phyloP scores from a whole-genome alignment of 2,113 vertebrate species.

The Acanthochromis polyacanthus region DNA sequence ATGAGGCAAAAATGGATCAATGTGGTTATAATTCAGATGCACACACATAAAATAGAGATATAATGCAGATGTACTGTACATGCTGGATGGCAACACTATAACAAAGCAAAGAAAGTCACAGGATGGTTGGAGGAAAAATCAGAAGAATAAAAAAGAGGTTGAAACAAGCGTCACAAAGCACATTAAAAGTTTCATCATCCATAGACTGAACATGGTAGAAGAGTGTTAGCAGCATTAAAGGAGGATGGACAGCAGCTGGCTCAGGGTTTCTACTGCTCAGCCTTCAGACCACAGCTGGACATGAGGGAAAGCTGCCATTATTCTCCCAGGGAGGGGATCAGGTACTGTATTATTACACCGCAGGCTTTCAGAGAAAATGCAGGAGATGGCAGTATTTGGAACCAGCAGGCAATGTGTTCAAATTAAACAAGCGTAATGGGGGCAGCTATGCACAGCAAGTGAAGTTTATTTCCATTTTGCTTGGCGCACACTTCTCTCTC shows the following conservation, averaged over 20 bases:
- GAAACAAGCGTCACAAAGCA: background rate
- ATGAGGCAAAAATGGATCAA: background rate
- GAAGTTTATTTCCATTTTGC: background rate
- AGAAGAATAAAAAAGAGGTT: background rate
- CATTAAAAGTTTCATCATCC: background rate
- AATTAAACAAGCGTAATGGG: constrained; percentile 37
- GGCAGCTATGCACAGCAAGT: constrained; percentile 4
- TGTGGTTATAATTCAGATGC: constrained; percentile 1
- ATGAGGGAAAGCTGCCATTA: constrained; percentile 9
- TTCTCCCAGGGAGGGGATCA: background rate
- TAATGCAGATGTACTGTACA: background rate
- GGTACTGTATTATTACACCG: constrained; percentile 3
- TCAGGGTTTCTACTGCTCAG: background rate
- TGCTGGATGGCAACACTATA: background rate
- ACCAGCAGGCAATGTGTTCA: constrained; percentile 2
- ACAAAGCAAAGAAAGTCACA: background rate
- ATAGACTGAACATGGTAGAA: background rate
- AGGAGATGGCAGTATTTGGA: constrained; percentile 19
- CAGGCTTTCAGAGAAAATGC: constrained; percentile 6
- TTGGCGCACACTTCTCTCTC: background rate
- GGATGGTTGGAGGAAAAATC: background rate
- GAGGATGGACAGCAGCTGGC: too few species aligned
- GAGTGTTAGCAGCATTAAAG: too few species aligned
- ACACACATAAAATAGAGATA: background rate
- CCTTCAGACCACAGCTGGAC: constrained; percentile 14